Conservation (phyloP, 2,888 invertebrate genomes). For the Caenorhabditis zanzibari region DNA sequence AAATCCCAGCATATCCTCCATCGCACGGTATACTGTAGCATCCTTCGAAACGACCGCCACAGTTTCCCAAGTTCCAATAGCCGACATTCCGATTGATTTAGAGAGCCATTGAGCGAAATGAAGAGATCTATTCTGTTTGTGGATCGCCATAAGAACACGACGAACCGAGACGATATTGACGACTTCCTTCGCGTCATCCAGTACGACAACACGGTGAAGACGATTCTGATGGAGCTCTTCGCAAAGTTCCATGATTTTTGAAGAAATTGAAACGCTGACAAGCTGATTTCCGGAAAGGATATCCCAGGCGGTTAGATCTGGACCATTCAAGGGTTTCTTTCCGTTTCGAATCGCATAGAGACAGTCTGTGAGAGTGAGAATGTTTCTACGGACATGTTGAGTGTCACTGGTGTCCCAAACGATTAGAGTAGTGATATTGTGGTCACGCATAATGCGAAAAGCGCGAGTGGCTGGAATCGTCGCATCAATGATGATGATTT, state of each 20-base stretch:
- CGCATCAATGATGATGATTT: slow-evolving; percentile 69
- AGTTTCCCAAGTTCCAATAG: slow-evolving; percentile 72
- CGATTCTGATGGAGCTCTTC: slow-evolving; percentile 63
- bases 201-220: slow-evolving; percentile 71
- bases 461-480: slow-evolving; percentile 63
- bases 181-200: slow-evolving; percentile 68
- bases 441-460: slow-evolving; percentile 66
- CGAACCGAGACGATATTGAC: slow-evolving; percentile 70
- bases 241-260: slow-evolving; percentile 71
- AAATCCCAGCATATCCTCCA: slow-evolving; percentile 71
- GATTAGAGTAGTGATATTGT: slow-evolving; percentile 69
- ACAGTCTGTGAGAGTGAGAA: slow-evolving; percentile 62
- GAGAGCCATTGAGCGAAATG: slow-evolving; percentile 77
- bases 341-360: slow-evolving; percentile 43
- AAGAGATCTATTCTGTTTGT: slow-evolving; percentile 74
- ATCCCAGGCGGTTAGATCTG: slow-evolving; percentile 29
- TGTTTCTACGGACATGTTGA: slow-evolving; percentile 10
- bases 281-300: slow-evolving; percentile 63
- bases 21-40: slow-evolving; percentile 58
- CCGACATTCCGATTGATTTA: slow-evolving; percentile 64
- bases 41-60: slow-evolving; percentile 45
- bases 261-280: slow-evolving; percentile 58
- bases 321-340: background rate
- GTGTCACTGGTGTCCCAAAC: slow-evolving; percentile 69
- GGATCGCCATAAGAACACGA: slow-evolving; percentile 72